Evolutionary conservation across 2,797 vertebrate genomes (phyloP), one percentile per base, ranked within the genome.

Genomic region (Peromyscus eremicus): DNA sequence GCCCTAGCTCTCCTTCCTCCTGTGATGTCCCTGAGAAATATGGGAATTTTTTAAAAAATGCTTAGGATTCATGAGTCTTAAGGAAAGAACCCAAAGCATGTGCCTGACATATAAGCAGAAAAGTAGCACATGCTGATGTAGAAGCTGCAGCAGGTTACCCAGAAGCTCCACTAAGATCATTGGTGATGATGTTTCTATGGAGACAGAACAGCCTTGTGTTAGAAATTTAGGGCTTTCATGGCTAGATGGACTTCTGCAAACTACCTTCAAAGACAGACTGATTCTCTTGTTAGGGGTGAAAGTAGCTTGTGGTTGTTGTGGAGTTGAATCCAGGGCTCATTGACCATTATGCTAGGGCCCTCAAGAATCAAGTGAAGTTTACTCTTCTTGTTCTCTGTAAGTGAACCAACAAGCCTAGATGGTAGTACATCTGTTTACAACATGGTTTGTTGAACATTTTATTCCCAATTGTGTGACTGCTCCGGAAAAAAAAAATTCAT

Each of bases 361-460:
- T 80, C 77, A 52, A 62, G 52, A 29, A 25, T 86, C 60, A 40
- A 40, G 60, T 46, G 84, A 84, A 12, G 13, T 62, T 34, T 62
- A 11, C 7, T 64, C 25, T 86, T 62, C 73, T 23, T 86, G 49
- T 79, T 62, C 49, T 83, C 52, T 82, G 17, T 43, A 87, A 80
- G 71, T 76, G 68, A 43, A 49, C 68, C 76, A 87, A 55, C 37
- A 57, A 91, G 68, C 40, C 49, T 87, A 62, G n/a, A 49, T 88
- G 27, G 80, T 11, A 88, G 83, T 32, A n/a, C 70, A 70, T 91
- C 49, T 77, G 40, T 73, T 68, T 68, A 70, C 49, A 68, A 49
- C 34, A 70, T 62, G 76, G 60, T 37, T 83, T 66, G 57, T 57
- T 91, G 71, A 95, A 40, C 90, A 92, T 89, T 89, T 92, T 66